These are phyloP conservation scores for Pteronura brasiliensis DNA, from an alignment of 2,113 vertebrate genomes.

Conservation along the genomic window DNA sequence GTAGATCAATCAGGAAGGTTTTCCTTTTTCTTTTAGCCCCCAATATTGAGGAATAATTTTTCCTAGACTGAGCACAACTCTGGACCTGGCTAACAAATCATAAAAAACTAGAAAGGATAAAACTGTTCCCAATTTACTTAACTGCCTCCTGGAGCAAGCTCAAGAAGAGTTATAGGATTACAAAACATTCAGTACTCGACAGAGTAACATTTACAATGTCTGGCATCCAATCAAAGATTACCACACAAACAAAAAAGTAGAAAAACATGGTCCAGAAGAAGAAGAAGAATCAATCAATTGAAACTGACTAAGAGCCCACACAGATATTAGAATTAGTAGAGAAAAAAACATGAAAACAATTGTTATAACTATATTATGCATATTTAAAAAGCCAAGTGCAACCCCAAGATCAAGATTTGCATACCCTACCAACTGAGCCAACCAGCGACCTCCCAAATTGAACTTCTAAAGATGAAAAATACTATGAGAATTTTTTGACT, in stretches of 20 bases:
- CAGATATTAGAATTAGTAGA: not conserved
- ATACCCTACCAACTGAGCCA: not conserved
- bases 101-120: not conserved
- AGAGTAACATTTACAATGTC: not conserved
- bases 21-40: not conserved
- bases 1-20: not conserved
- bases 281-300: not conserved
- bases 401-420: not conserved
- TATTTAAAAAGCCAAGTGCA: not conserved
- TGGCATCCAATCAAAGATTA: not conserved
- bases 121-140: not conserved
- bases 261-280: not conserved
- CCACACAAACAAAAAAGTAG: not conserved
- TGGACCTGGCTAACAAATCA: not conserved
- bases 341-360: not conserved
- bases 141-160: not conserved
- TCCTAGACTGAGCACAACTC: not conserved
- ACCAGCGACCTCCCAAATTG: not conserved
- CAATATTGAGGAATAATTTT: not conserved
- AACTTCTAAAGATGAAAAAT: not conserved
- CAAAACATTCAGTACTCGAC: not conserved
- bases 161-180: not conserved
- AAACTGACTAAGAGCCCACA: not conserved
- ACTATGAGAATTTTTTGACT: not conserved
- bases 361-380: not conserved